Percentiles rank a stretch among this genome's conserved stretches.
phyloP scores from a whole-genome alignment of 37 sponge, comb jelly and placozoan species.

The Agelas oroides region DNA sequence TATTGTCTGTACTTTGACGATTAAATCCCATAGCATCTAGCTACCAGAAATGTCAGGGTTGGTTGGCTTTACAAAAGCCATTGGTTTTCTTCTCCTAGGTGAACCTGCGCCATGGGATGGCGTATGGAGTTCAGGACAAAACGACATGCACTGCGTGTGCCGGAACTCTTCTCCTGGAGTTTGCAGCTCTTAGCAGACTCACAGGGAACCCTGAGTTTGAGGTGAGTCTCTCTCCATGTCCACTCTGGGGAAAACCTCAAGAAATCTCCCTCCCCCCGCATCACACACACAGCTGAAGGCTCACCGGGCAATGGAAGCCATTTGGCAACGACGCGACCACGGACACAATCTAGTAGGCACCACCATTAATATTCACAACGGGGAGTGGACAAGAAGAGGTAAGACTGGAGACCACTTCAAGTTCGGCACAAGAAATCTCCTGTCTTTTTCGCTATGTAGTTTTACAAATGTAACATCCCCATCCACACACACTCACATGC shows the following conservation, averaged over 20 bases:
- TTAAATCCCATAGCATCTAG: too few relatives aligned
- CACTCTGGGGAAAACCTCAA: neutral
- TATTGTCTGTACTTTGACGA: too few relatives aligned
- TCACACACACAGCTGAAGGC: conserved; percentile 65
- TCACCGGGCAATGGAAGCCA: conserved; percentile 79
- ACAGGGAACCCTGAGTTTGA: conserved; percentile 87
- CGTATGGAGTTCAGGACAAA: conserved; percentile 23
- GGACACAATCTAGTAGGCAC: conserved; percentile 85
- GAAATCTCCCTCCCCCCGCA: too few relatives aligned
- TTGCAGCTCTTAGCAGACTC: conserved; percentile 92
- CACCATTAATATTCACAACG: conserved; percentile 88
- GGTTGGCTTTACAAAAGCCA: neutral
- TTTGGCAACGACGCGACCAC: conserved; percentile 77
- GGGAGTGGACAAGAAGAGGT: conserved; percentile 93
- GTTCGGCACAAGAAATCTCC: too few relatives aligned
- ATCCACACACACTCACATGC: neutral
- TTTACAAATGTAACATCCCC: neutral
- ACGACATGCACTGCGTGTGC: conserved; percentile 98
- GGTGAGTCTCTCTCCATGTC: too few relatives aligned
- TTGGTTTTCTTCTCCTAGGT: conserved; percentile 39
- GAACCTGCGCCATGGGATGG: conserved; percentile 74
- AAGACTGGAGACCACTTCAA: neutral
- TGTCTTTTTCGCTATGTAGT: neutral
- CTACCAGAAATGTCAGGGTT: too few relatives aligned
- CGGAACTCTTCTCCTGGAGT: conserved; percentile 93